A percentile compares a stretch with the other conserved stretches of the same genome.
Evolutionary conservation across 2,113 vertebrate species (phyloP).

Genomic region (Probosciger aterrimus): DNA sequence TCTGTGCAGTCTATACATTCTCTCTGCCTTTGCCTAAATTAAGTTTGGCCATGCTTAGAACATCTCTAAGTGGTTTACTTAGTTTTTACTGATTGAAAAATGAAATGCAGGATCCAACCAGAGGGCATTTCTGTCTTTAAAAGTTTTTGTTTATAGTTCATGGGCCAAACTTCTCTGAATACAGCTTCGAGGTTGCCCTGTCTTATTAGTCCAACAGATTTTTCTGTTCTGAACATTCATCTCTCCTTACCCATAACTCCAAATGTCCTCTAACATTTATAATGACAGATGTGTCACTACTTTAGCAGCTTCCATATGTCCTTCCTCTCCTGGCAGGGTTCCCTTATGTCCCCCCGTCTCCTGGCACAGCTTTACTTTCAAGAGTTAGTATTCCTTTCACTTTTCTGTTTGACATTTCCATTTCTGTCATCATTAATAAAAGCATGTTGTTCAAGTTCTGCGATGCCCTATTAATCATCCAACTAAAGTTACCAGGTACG

Average conservation of each 20-base stretch:
- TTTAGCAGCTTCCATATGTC: background rate
- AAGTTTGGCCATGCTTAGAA: background rate
- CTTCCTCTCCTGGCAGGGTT: constrained; percentile 15
- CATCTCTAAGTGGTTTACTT: background rate
- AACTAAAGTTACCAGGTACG: background rate
- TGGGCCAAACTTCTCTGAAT: background rate
- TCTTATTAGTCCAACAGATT: background rate
- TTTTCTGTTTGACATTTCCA: background rate
- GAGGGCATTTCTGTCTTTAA: background rate
- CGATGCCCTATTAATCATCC: background rate
- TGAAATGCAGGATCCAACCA: background rate
- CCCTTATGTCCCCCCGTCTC: background rate
- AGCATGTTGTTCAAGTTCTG: background rate
- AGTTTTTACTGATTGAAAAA: background rate
- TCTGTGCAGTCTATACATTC: background rate
- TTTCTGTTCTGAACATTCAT: background rate
- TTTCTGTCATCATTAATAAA: constrained; percentile 20
- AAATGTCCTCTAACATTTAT: constrained; percentile 10
- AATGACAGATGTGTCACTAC: background rate
- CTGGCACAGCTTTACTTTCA: background rate
- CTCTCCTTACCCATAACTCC: background rate
- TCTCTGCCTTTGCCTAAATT: background rate
- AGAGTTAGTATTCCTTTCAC: constrained; percentile 23
- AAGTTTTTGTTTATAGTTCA: background rate
- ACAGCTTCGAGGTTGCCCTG: background rate